Percentiles rank a stretch among this genome's conserved stretches.
These are phyloP conservation scores for Pseudococcus viburni DNA, from an alignment of 2,888 invertebrate genomes.

Conservation along the genomic window DNA sequence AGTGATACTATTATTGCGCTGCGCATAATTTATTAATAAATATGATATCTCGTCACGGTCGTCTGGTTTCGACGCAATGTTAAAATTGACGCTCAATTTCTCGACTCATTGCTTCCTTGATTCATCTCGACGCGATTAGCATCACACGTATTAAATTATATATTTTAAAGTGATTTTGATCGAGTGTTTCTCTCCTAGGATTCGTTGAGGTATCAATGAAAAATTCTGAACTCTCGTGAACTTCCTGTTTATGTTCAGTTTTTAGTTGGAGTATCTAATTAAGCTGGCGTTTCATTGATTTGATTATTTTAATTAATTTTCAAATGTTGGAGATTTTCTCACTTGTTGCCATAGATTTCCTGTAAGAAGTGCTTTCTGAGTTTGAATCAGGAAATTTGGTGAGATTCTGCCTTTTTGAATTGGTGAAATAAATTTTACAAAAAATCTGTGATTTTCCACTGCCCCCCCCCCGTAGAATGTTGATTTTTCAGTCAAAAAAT, in stretches of 20 bases:
- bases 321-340: no score
- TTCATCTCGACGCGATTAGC: not conserved
- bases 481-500: no score
- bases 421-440: no score
- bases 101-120: constrained; percentile 30
- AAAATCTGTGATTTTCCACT: no score
- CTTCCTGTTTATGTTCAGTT: not conserved
- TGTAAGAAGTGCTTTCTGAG: no score
- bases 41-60: constrained; percentile 35
- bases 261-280: not conserved
- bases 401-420: no score
- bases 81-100: constrained; percentile 33
- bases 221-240: not conserved
- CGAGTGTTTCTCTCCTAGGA: not conserved
- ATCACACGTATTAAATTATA: not conserved
- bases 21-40: constrained; percentile 36
- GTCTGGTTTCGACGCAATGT: constrained; percentile 11
- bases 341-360: no score
- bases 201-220: not conserved
- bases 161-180: not conserved
- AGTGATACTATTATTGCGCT: not conserved
- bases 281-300: not conserved
- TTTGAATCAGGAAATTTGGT: no score
- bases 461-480: no score
- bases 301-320: no score